Base-by-base conservation (phyloP, 2,888 invertebrate genomes). In the Gastrophysa polygoni region DNA sequence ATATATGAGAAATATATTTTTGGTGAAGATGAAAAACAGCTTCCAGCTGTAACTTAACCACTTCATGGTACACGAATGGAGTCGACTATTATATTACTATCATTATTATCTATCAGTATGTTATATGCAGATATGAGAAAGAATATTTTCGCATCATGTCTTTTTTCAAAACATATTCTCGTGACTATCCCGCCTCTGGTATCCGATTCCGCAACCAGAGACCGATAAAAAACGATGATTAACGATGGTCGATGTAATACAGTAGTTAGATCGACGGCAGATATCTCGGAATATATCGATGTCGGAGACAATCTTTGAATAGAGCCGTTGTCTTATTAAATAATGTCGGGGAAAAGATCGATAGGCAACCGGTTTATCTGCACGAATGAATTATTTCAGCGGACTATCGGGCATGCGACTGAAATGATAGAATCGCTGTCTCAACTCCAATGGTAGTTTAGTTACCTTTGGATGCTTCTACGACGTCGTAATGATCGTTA, bases 221-320 rank as follows among this genome's bases (percentile, higher is more conserved):
- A 62, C 63, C 64, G 67, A 71, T 75, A 77, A 77, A 54, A 54
- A 54, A 21, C 44, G 28, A 54, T 54, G 54, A 54, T 43, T 43
- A 54, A 54, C 76, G 75, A 76, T 72, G 69, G 68, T 62, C 63
- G 67, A 50, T 50, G 74, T 74, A 76, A 74, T 73, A 74, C 76
- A 74, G 76, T 76, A 77, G 77, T 76, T 74, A 76, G 77, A 77
- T 78, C 72, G 68, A 59, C 72, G 67, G 60, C 62, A 73, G 76
- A 77, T 77, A 73, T 71, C 70, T 63, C 64, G 68, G 72, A 67
- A 73, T 73, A 77, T 38, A 38, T 38, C 38, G 76, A 74, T 75
- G 77, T 78, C 77, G 76, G 73, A 73, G 74, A 77, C 77, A 76
- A 73, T 76, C 70, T 71, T 71, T 75, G 76, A 77, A 78, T 78